Base-by-base conservation (phyloP, 2,888 invertebrate species). In the Dicyrtoma fusca region DNA sequence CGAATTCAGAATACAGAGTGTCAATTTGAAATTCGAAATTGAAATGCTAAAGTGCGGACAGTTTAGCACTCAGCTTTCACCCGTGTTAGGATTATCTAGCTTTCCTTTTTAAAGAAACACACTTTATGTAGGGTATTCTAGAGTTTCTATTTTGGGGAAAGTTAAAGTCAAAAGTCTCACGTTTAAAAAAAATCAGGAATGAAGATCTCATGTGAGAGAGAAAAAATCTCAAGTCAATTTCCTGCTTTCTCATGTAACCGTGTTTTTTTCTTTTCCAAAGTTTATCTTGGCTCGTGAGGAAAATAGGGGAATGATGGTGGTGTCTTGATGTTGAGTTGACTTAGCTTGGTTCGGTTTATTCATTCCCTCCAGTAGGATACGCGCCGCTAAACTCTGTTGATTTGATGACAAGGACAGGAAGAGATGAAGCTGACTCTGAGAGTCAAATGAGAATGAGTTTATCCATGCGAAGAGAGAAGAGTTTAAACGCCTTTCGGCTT, bases 401-500 rank as follows among this genome's bases (percentile, higher is more conserved):
- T 23, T 23, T 65, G 65, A 51, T 61, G 61, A 61, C 55, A 55
- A 21, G 55, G 23, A 34, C 11, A 34, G 59, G 11, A 17, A 19
- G 59, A 34, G 61, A 55, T 61, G 61, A 44, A 26, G 17, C 26
- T 65, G 65, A 69, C 64, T 61, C 59, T 59, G 65, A 49, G 69
- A 45, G 71, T 62, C 59, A 62, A 68, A 66, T 66, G 70, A 61
- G 74, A 71, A 66, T 53, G 65, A 69, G 65, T 65, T 66, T 68
- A 68, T 59, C 66, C 47, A 59, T 61, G 71, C 61, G 71, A 45
- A 61, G 68, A 34, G 63, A 53, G 66, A 74, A 19, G 69, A 65
- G 65, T 65, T 65, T 74, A 71, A 68, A 74, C 71, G 68, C 74
- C 62, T 69, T 71, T 70, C 69, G 64, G 71, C 68, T 71, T 34